Evolutionary conservation across 2,113 vertebrate species (phyloP).

Genomic region (Rhea pennata): DNA sequence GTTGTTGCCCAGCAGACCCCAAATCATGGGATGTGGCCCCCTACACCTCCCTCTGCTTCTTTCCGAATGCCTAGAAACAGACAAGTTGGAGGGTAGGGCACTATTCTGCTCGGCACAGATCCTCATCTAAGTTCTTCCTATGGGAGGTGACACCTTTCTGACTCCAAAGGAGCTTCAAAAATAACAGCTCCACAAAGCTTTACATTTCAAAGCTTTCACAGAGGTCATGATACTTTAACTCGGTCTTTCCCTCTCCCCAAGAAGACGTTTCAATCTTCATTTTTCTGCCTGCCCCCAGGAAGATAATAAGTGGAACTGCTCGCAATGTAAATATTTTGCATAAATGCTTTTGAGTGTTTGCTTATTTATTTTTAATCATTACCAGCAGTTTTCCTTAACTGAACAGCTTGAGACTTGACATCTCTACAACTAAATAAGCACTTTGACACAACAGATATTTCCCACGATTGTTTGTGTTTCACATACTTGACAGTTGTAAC

Average conservation of each 20-base stretch:
- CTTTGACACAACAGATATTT: neutral
- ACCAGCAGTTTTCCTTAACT: neutral
- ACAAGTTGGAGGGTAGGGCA: neutral
- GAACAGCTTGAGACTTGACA: neutral
- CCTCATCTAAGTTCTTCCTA: neutral
- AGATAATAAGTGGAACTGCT: neutral
- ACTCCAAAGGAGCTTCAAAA: neutral
- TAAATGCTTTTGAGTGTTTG: neutral
- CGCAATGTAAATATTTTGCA: neutral
- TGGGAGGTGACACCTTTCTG: neutral
- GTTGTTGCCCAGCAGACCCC: neutral
- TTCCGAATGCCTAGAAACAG: neutral
- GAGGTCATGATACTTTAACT: fast-evolving
- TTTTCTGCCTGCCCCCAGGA: neutral
- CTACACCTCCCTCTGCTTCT: neutral
- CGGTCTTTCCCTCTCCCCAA: neutral
- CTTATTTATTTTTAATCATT: neutral
- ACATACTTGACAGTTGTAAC: neutral
- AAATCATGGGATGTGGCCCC: neutral
- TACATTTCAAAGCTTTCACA: neutral
- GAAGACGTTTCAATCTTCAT: neutral
- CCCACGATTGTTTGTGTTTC: neutral
- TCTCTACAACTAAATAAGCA: neutral
- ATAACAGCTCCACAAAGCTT: neutral
- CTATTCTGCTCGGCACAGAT: fast-evolving